Evolutionary conservation across 2,888 invertebrate species (phyloP).

Genomic region (Melanargia galathea): DNA sequence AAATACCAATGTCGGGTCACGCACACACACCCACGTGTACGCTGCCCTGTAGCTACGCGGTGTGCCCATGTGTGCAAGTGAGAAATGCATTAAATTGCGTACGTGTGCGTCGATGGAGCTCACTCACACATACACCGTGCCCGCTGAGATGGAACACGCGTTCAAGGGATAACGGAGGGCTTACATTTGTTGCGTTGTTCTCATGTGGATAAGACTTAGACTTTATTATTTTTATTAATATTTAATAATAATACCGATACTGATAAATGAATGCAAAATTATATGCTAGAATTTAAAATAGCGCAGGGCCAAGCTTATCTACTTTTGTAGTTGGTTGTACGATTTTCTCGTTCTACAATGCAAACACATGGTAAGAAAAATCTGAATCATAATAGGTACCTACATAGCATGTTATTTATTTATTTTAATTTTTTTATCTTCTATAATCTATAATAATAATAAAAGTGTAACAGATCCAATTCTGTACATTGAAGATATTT

Average conservation of each 20-base stretch:
- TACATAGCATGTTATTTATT: too few relatives aligned
- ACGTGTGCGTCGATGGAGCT: slow-evolving; percentile 47
- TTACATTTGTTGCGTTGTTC: slow-evolving; percentile 63
- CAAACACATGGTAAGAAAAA: too few relatives aligned
- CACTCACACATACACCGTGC: slow-evolving; percentile 58
- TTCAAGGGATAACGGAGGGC: slow-evolving; percentile 80
- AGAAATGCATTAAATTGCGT: slow-evolving; percentile 36
- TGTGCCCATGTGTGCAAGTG: slow-evolving; percentile 28
- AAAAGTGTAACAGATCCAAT: too few relatives aligned
- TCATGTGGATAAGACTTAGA: slow-evolving; percentile 53
- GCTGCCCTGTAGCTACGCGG: slow-evolving; percentile 28
- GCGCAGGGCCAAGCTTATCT: too few relatives aligned
- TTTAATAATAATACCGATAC: not conserved
- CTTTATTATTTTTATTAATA: not conserved
- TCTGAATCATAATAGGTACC: too few relatives aligned
- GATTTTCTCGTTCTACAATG: too few relatives aligned
- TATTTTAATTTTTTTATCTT: too few relatives aligned
- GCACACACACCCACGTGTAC: slow-evolving; percentile 50
- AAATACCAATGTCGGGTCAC: slow-evolving; percentile 79
- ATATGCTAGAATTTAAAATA: too few relatives aligned
- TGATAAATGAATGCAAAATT: not conserved
- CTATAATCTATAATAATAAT: too few relatives aligned
- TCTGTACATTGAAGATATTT: too few relatives aligned
- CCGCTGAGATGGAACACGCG: slow-evolving; percentile 79
- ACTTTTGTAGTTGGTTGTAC: too few relatives aligned